Percentiles rank a stretch among this genome's conserved stretches.
Conservation (phyloP, 2,888 invertebrate species). For the Oxycera nigricornis region DNA sequence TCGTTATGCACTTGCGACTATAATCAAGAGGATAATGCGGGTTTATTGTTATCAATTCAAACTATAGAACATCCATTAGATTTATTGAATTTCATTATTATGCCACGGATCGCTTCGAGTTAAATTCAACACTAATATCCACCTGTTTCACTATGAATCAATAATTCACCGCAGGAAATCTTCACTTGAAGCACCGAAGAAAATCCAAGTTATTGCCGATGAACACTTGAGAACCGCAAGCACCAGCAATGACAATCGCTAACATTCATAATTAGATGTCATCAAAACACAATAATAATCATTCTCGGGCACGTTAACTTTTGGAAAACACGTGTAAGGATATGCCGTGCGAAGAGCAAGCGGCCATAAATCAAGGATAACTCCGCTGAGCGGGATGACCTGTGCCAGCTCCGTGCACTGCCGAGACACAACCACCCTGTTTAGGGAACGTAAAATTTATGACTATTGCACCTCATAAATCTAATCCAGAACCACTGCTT, state of each 20-base stretch:
- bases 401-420: neutral
- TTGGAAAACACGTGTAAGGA: slow-evolving; percentile 29
- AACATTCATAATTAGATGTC: slow-evolving; percentile 17
- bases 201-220: no score
- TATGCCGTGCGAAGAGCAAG: neutral
- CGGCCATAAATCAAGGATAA: slow-evolving; percentile 31
- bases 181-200: no score
- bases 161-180: no score
- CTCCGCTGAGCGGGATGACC: slow-evolving; percentile 8
- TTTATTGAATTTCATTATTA: no score
- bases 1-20: no score
- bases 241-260: neutral
- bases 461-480: slow-evolving; percentile 49
- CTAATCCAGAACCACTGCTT: slow-evolving; percentile 24
- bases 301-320: slow-evolving; percentile 32
- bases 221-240: neutral
- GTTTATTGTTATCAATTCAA: no score
- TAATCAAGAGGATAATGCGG: no score
- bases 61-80: no score
- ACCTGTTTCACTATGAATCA: no score
- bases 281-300: slow-evolving; percentile 16
- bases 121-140: no score
- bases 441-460: slow-evolving; percentile 46
- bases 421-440: slow-evolving; percentile 38
- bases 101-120: no score